These are phyloP conservation scores for Drymodes brunneopygia DNA, from an alignment of 2,113 vertebrate genomes.

Conservation along the genomic window DNA sequence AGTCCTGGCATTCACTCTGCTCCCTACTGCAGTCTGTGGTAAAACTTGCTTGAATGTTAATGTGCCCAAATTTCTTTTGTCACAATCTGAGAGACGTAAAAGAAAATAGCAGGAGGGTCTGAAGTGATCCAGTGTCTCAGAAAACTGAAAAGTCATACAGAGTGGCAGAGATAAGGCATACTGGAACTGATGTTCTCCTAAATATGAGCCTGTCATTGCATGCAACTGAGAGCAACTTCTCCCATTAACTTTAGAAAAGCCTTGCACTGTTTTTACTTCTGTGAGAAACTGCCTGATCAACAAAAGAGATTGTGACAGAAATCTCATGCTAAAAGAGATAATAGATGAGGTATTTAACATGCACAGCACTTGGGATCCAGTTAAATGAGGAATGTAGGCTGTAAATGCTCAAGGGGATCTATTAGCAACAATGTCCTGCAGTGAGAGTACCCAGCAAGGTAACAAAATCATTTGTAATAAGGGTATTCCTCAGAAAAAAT, in stretches of 20 bases:
- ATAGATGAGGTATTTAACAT: slow-evolving; percentile 47
- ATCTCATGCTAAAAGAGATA: slow-evolving; percentile 24
- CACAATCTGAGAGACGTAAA: rapidly evolving
- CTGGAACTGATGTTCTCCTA: background rate
- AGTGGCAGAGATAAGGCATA: background rate
- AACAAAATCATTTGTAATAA: slow-evolving; percentile 39
- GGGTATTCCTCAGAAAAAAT: slow-evolving; percentile 11
- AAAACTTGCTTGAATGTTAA: background rate
- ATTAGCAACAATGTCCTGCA: slow-evolving; percentile 35
- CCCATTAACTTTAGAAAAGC: background rate
- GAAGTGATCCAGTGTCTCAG: background rate
- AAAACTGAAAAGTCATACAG: background rate
- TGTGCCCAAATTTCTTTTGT: background rate
- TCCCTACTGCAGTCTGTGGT: background rate
- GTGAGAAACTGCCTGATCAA: background rate
- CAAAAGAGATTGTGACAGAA: background rate
- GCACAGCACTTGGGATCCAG: slow-evolving; percentile 6
- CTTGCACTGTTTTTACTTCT: background rate
- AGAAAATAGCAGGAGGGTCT: background rate
- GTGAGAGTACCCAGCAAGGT: slow-evolving; percentile 15
- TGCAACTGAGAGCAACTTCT: background rate
- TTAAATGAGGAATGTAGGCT: slow-evolving; percentile 11
- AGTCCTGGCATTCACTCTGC: background rate
- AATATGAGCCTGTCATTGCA: background rate
- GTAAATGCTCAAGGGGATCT: slow-evolving; percentile 42